Evolutionary conservation across 2,888 invertebrate genomes (phyloP).

Genomic region (Achlya flavicornis): DNA sequence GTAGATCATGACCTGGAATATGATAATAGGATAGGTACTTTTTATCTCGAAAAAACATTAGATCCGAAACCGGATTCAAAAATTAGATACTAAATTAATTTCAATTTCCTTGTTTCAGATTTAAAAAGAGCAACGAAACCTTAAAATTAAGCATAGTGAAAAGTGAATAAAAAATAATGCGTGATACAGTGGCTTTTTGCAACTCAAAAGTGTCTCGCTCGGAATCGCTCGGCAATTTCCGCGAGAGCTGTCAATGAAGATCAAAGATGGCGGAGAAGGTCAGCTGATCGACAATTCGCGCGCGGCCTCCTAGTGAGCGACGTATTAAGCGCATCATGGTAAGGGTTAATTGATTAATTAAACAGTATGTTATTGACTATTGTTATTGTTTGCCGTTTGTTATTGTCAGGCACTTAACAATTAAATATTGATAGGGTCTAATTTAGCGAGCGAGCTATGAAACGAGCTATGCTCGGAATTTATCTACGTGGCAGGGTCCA

Average conservation of each 20-base stretch:
- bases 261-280: conserved; percentile 77
- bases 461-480: no score
- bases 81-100: neutral
- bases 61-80: no score
- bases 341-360: conserved; percentile 30
- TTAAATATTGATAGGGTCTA: no score
- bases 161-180: conserved; percentile 46
- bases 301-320: conserved; percentile 72
- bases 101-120: neutral
- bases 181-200: conserved; percentile 33
- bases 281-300: conserved; percentile 77
- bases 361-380: neutral
- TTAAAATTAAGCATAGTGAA: neutral
- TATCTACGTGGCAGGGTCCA: no score
- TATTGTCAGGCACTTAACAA: no score
- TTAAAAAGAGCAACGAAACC: neutral
- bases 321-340: conserved; percentile 80
- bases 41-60: no score
- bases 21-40: no score
- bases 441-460: no score
- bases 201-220: conserved; percentile 31
- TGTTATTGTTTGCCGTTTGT: neutral
- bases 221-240: conserved; percentile 43
- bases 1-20: no score
- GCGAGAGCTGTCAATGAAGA: conserved; percentile 62